Base-by-base conservation (phyloP, 1,140 invertebrate genomes). In the Drosophila saltans region DNA sequence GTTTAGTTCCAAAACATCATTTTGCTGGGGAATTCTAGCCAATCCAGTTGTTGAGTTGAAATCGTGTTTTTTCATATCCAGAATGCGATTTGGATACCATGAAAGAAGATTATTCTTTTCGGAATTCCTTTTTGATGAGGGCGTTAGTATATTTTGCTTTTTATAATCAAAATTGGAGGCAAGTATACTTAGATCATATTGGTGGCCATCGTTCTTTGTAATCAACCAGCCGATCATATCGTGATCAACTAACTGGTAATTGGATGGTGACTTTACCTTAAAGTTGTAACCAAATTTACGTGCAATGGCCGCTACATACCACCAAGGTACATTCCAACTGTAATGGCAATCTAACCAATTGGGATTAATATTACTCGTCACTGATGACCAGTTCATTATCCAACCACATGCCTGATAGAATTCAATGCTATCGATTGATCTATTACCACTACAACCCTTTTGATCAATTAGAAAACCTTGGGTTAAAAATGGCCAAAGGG, bases 271-370 rank as follows among this genome's bases (percentile, higher is more conserved):
- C 16, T 28, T 28, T 4, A 55, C 2, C 0, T 1, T 5, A 11
- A 55, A 55, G 3, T 28, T 56, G 26, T 6, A 10, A 1, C 55
- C 55, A 7, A 56, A 16, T 33, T 56, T 56, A 6, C 30, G 3
- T 26, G 55, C 55, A n/a, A 56, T 28, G 26, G 26, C 2, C 1
- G 8, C 55, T 3, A 56, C 55, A 30, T 28, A 56, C 55, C 55
- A 56, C 55, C 55, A 56, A 0, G 55, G 55, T 0, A 56, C 55
- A 30, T 56, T 56, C 55, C 28, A 56, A 11, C 55, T 56, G 26
- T 56, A 56, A 10, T 56, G 55, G 10, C 10, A n/a, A 11, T 56
- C 28, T 3, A 55, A 10, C 52, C 52, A 55, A 5, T 28, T 55
- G 2, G n/a, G n/a, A n/a, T n/a, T n/a, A n/a, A n/a, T n/a, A n/a